A percentile compares a stretch with the other conserved stretches of the same genome.
These are phyloP conservation scores for Tupaia tana DNA, from an alignment of 2,113 vertebrate species.

Conservation along the genomic window DNA sequence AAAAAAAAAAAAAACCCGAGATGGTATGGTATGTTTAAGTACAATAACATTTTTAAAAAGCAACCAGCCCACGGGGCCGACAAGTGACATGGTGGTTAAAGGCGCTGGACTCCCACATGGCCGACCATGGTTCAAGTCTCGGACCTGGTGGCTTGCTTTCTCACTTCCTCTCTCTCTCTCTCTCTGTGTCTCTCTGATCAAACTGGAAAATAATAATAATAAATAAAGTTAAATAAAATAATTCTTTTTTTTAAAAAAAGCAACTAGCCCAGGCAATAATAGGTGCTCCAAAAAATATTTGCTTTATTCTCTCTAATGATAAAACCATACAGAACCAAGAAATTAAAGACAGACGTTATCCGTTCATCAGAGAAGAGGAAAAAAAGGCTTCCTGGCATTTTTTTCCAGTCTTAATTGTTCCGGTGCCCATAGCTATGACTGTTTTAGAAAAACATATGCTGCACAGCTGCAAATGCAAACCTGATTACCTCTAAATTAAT, in stretches of 20 bases:
- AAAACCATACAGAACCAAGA: constrained; percentile 40
- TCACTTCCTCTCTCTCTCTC: too few relatives aligned
- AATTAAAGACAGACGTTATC: constrained; percentile 28
- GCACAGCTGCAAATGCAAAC: constrained; percentile 63
- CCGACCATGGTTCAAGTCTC: too few relatives aligned
- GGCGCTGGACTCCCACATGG: too few relatives aligned
- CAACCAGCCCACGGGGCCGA: too few relatives aligned
- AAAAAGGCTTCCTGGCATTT: constrained; percentile 43
- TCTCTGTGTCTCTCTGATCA: too few relatives aligned
- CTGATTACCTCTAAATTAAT: constrained; percentile 78
- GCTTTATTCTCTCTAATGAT: not conserved
- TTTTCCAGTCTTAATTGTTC: constrained; percentile 70
- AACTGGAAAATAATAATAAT: too few relatives aligned
- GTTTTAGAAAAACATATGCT: constrained; percentile 65
- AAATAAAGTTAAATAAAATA: too few relatives aligned
- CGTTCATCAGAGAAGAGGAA: not conserved
- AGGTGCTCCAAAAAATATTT: constrained; percentile 30
- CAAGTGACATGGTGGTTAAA: too few relatives aligned
- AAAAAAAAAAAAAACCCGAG: not conserved
- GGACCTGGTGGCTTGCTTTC: too few relatives aligned
- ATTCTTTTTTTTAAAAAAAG: not conserved
- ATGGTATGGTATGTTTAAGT: not conserved
- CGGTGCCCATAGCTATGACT: constrained; percentile 62
- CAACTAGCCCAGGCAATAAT: not conserved
- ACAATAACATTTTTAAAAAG: not conserved